Base-by-base conservation (phyloP, 2,888 invertebrate species). In the Elmis aenea region DNA sequence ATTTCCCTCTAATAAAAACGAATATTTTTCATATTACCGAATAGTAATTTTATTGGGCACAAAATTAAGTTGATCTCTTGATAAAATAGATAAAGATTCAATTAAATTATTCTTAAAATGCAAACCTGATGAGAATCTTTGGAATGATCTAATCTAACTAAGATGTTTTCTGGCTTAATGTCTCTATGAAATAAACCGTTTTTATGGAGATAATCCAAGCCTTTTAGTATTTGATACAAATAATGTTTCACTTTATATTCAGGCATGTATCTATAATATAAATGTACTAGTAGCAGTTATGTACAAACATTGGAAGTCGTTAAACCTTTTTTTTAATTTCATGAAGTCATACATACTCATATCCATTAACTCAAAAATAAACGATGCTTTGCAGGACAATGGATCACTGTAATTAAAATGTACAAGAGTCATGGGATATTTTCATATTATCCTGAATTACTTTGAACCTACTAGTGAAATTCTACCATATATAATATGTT, bases 131-230 rank as follows among this genome's bases (percentile, higher is more conserved):
- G 12, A 23, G 23, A n/a, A n/a, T n/a, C n/a, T n/a, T n/a, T n/a
- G n/a, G n/a, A n/a, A n/a, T n/a, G n/a, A n/a, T n/a, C n/a, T 14
- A 30, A 6, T 68, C 76, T 77, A 2, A 82, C 67, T 27, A 83
- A 62, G 51, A 82, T 77, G 63, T 83, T 83, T 67, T 83, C 83
- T 11, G 83, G 83, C 61, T 83, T 83, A 2, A 83, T 74, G 55
- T 83, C 83, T 24, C 83, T 62, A 62, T 83, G 83, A 61, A 82
- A 82, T 22, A 76, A 61, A 4, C 73, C 76, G 58, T 75, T 73
- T 53, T 70, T 72, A 53, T 81, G 81, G 42, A 81, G 67, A 61
- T 80, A 77, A 33, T 76, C 71, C 13, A 81, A 56, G 6, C 80
- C 79, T 57, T 71, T 73, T 27, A 77, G 61, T 32, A 81, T 62